phyloP scores from a whole-genome alignment of 2,797 vertebrate species.

The Alectoris magna region DNA sequence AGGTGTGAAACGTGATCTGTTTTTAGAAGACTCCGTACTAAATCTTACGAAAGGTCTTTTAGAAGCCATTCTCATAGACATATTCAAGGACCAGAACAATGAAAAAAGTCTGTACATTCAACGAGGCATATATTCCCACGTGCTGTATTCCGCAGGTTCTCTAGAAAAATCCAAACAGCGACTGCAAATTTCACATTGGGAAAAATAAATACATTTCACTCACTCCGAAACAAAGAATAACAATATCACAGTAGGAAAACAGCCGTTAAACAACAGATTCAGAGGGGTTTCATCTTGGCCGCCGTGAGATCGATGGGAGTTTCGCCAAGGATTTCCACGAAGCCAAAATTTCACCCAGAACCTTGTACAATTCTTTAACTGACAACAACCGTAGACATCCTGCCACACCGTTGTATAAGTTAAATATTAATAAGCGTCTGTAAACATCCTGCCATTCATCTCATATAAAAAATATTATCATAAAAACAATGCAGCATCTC shows the following conservation, averaged over 20 bases:
- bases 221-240: conserved; percentile 10
- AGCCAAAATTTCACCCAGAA: conserved; percentile 59
- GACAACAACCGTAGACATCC: conserved; percentile 49
- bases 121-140: conserved; percentile 26
- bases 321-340: conserved; percentile 55
- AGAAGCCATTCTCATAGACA: conserved; percentile 12
- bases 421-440: conserved; percentile 66
- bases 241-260: conserved; percentile 65
- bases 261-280: conserved; percentile 57
- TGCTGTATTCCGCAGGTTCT: conserved; percentile 14
- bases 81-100: conserved; percentile 21
- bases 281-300: conserved; percentile 42
- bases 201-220: conserved; percentile 62
- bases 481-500: conserved; percentile 66
- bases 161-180: conserved; percentile 56
- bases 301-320: conserved; percentile 37
- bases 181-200: conserved; percentile 60
- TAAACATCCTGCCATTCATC: conserved; percentile 61
- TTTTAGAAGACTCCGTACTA: conserved; percentile 16
- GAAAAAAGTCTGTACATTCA: conserved; percentile 42
- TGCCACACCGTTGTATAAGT: conserved; percentile 31
- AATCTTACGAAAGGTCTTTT: conserved; percentile 41
- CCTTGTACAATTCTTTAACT: conserved; percentile 35
- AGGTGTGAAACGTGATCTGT: background rate
- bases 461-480: conserved; percentile 59